A percentile compares a stretch with the other conserved stretches of the same genome.
phyloP scores from a whole-genome alignment of 1,140 invertebrate genomes.

The Cherax quadricarinatus region DNA sequence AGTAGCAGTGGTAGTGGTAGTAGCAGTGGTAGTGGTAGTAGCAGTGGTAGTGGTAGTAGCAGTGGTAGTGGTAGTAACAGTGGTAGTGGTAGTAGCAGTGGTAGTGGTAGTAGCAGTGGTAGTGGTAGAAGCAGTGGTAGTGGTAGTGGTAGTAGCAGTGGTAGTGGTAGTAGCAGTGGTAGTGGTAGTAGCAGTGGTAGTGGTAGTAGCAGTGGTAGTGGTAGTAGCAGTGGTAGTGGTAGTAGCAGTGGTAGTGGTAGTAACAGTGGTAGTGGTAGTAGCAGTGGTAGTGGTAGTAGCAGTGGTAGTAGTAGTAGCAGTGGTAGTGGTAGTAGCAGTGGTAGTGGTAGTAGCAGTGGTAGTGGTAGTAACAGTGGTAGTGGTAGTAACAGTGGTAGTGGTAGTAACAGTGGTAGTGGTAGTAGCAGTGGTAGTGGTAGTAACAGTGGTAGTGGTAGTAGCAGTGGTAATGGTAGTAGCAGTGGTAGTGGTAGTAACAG shows the following conservation, averaged over 20 bases:
- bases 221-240: neutral
- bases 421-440: too few relatives aligned
- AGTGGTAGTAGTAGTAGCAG: neutral
- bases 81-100: neutral
- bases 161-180: neutral
- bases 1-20: neutral
- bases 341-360: neutral
- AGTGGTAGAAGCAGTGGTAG: too few relatives aligned
- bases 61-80: neutral
- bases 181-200: neutral
- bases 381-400: neutral
- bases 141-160: neutral
- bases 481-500: neutral
- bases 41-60: neutral
- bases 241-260: neutral
- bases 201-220: neutral
- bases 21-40: neutral
- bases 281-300: neutral
- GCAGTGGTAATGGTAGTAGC: neutral
- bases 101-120: neutral
- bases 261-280: neutral
- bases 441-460: neutral
- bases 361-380: neutral
- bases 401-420: conserved; percentile 11
- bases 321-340: neutral